These are phyloP conservation scores for Pseudopipra pipra DNA, from an alignment of 2,113 vertebrate species.

Conservation along the genomic window DNA sequence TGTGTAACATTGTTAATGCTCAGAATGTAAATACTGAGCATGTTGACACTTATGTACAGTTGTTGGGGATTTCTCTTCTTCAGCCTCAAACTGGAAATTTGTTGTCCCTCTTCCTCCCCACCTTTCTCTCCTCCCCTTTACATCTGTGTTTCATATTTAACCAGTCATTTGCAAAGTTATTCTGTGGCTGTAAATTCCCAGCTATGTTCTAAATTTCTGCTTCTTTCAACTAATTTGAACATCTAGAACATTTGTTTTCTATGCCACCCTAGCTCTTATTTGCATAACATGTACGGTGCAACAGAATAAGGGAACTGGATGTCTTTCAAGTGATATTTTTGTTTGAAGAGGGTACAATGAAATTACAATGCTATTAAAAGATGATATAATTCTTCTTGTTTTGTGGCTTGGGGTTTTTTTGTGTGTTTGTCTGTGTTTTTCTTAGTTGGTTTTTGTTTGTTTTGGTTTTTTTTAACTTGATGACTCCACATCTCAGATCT, in stretches of 20 bases:
- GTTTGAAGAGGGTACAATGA: slow-evolving; percentile 59
- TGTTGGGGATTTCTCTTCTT: not conserved
- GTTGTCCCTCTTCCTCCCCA: not conserved
- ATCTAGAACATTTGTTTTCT: slow-evolving; percentile 38
- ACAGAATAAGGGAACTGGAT: slow-evolving; percentile 31
- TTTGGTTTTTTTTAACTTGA: not conserved
- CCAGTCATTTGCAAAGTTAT: not conserved
- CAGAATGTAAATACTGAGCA: slow-evolving; percentile 33
- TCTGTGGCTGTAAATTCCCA: slow-evolving; percentile 22
- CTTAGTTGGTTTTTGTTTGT: not conserved
- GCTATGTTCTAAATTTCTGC: not conserved
- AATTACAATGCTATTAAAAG: slow-evolving; percentile 73
- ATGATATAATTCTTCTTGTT: slow-evolving; percentile 4
- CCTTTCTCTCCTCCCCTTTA: not conserved
- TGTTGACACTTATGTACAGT: slow-evolving; percentile 11
- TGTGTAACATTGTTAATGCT: slow-evolving; percentile 38
- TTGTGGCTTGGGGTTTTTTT: not conserved
- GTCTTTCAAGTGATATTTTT: slow-evolving; percentile 50
- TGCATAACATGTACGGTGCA: slow-evolving; percentile 9
- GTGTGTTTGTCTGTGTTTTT: not conserved
- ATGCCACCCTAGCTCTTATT: not conserved
- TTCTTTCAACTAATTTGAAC: slow-evolving; percentile 4
- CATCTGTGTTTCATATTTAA: not conserved
- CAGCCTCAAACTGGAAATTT: slow-evolving; percentile 58
- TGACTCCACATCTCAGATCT: not conserved